phyloP scores from a whole-genome alignment of 23 tunicate genomes.

The Phallusia fumigata region DNA sequence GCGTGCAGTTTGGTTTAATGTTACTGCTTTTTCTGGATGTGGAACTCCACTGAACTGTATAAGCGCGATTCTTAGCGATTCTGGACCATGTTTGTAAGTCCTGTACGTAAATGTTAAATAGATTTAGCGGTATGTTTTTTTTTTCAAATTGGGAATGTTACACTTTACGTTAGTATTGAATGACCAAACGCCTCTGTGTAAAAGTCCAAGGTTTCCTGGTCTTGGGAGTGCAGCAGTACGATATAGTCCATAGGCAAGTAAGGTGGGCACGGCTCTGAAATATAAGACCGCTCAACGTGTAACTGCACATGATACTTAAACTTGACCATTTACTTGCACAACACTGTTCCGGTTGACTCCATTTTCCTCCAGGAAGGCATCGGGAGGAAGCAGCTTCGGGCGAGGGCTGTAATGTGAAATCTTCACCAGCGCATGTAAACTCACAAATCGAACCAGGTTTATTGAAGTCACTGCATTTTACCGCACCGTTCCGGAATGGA shows the following conservation, averaged over 20 bases:
- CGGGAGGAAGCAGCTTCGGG: neutral
- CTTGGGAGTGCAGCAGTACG: neutral
- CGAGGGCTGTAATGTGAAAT: neutral
- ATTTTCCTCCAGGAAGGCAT: neutral
- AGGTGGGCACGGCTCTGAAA: neutral
- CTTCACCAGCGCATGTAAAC: neutral
- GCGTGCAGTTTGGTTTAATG: no score
- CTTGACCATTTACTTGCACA: neutral
- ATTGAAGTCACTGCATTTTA: neutral
- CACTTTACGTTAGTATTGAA: no score
- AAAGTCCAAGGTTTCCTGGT: neutral
- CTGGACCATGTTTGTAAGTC: no score
- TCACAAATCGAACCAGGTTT: constrained; percentile 2
- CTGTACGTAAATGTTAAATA: no score
- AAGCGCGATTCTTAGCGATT: no score
- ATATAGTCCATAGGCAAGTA: neutral
- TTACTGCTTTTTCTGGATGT: no score
- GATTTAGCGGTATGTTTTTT: no score
- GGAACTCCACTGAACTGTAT: no score
- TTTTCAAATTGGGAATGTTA: no score
- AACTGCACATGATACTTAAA: no score
- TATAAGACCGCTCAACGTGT: no score
- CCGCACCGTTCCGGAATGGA: neutral
- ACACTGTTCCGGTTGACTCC: constrained; percentile 2
- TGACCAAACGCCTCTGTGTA: no score